Conservation (phyloP, 2,113 vertebrate species). For the Phyllopteryx taeniolatus region DNA sequence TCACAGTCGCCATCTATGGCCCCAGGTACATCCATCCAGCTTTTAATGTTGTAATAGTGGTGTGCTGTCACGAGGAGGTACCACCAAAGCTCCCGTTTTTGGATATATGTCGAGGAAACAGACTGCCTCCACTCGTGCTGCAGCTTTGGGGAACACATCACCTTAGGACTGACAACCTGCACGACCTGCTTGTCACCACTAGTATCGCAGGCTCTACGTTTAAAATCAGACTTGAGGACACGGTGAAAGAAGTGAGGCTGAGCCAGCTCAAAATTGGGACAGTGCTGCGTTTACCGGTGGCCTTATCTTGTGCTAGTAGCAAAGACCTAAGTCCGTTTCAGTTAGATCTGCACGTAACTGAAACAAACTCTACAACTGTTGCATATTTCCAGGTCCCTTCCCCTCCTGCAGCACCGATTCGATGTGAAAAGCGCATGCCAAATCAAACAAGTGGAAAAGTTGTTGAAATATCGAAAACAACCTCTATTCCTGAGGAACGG, state of each 20-base stretch:
- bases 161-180: conserved; percentile 76
- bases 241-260: conserved; percentile 79
- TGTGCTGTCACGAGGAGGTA: conserved; percentile 85
- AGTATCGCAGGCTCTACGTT: conserved; percentile 76
- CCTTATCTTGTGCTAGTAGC: conserved; percentile 71
- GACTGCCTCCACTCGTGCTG: conserved; percentile 85
- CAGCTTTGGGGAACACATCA: conserved; percentile 91
- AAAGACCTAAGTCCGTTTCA: conserved; percentile 79
- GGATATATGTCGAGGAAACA: conserved; percentile 79
- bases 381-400: conserved; percentile 78
- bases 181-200: conserved; percentile 78
- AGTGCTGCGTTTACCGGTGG: conserved; percentile 75
- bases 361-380: conserved; percentile 58
- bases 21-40: conserved; percentile 91
- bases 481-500: conserved; percentile 69
- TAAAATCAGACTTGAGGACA: conserved; percentile 76
- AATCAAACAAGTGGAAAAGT: conserved; percentile 57
- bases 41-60: conserved; percentile 82
- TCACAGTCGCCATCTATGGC: conserved; percentile 88
- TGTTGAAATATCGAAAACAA: conserved; percentile 65
- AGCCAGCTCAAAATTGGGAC: conserved; percentile 79
- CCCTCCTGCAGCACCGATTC: conserved; percentile 80
- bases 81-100: conserved; percentile 84
- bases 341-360: conserved; percentile 76
- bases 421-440: conserved; percentile 69